A percentile compares a stretch with the other conserved stretches of the same genome.
phyloP scores from a whole-genome alignment of 2,113 vertebrate species.

The Periophthalmus modestus region DNA sequence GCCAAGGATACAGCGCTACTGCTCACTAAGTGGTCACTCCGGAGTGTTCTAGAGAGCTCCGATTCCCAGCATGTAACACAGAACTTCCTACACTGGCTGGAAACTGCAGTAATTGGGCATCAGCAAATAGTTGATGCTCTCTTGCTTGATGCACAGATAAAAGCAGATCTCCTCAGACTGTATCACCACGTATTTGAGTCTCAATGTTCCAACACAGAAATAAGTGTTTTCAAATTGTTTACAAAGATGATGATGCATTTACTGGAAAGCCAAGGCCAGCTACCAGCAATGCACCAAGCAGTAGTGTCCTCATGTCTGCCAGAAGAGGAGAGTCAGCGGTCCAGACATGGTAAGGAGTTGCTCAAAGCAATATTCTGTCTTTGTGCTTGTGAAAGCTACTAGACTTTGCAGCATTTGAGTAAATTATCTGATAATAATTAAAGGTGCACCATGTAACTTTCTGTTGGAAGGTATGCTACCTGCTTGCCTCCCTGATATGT shows the following conservation, averaged over 20 bases:
- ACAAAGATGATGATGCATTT: slow-evolving; percentile 81
- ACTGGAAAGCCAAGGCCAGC: slow-evolving; percentile 64
- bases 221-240: slow-evolving; percentile 66
- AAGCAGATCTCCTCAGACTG: slow-evolving; percentile 78
- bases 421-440: no score
- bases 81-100: slow-evolving; percentile 78
- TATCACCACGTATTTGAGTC: slow-evolving; percentile 69
- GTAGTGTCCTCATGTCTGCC: slow-evolving; percentile 67
- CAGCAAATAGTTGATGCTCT: slow-evolving; percentile 37
- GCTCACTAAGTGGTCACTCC: slow-evolving; percentile 79
- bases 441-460: no score
- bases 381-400: no score
- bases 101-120: slow-evolving; percentile 58
- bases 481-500: no score
- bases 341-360: slow-evolving; percentile 53
- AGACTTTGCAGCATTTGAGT: no score
- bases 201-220: slow-evolving; percentile 2
- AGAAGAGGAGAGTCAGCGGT: slow-evolving; percentile 28
- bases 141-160: slow-evolving; percentile 63
- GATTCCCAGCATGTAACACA: slow-evolving; percentile 45
- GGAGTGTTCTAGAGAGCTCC: slow-evolving; percentile 57
- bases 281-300: slow-evolving; percentile 25
- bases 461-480: no score
- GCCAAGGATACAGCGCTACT: slow-evolving; percentile 36
- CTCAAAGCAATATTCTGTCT: no score